Evolutionary conservation across 2,888 invertebrate genomes (phyloP).

Genomic region (Orgyia antiqua): DNA sequence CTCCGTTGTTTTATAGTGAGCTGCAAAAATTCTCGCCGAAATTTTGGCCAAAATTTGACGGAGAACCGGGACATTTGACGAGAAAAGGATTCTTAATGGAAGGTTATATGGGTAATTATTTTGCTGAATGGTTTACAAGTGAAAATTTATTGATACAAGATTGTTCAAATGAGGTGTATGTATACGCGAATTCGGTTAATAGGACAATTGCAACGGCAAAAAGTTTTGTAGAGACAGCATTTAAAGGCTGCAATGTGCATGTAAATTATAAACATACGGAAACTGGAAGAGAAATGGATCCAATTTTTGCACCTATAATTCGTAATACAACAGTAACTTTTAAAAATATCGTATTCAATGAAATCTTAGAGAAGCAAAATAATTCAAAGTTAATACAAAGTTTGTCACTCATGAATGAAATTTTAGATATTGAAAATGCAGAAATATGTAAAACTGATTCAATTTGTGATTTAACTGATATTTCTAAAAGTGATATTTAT

Average conservation of each 20-base stretch:
- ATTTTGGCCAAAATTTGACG: slow-evolving; percentile 6
- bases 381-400: slow-evolving; percentile 6
- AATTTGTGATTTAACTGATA: slow-evolving; percentile 17
- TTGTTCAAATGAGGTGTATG: slow-evolving; percentile 14
- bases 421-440: slow-evolving; percentile 15
- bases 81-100: slow-evolving; percentile 12
- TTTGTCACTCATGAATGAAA: slow-evolving; percentile 10
- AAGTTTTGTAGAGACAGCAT: slow-evolving; percentile 4
- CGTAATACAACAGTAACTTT: slow-evolving; percentile 11
- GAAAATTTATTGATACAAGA: slow-evolving; percentile 10
- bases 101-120: slow-evolving; percentile 19
- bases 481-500: slow-evolving; percentile 5
- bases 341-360: slow-evolving; percentile 6
- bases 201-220: slow-evolving; percentile 2
- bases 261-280: slow-evolving; percentile 1
- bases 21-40: slow-evolving; percentile 8
- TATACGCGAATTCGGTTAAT: slow-evolving; percentile 5
- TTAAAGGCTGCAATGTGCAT: slow-evolving; percentile 1
- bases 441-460: slow-evolving; percentile 14
- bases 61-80: slow-evolving; percentile 9
- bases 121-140: slow-evolving; percentile 15
- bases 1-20: neutral
- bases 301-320: slow-evolving; percentile 8
- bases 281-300: slow-evolving; percentile 7
- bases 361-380: slow-evolving; percentile 9